Percentiles rank a stretch among this genome's conserved stretches.
phyloP scores from a whole-genome alignment of 2,113 vertebrate genomes.

The Phrynosoma platyrhinos region DNA sequence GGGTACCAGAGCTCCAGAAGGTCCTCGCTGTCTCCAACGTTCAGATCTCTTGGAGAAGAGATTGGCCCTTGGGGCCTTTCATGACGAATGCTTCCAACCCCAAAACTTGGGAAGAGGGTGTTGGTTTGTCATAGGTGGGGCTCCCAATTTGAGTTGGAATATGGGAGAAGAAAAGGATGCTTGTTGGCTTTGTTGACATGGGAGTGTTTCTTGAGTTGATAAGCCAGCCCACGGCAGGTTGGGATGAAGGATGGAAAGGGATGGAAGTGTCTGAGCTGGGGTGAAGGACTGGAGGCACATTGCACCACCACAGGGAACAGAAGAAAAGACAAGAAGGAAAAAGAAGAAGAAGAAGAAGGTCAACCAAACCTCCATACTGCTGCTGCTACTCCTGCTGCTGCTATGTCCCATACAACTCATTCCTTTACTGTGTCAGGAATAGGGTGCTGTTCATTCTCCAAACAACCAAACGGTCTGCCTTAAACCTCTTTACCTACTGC shows the following conservation, averaged over 20 bases:
- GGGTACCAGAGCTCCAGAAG: neutral
- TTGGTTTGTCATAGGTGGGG: slow-evolving; percentile 53
- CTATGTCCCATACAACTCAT: slow-evolving; percentile 82
- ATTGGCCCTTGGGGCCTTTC: slow-evolving; percentile 58
- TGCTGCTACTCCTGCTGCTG: slow-evolving; percentile 91
- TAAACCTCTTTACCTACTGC: slow-evolving; percentile 82
- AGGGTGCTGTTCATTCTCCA: slow-evolving; percentile 77
- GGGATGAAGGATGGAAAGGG: neutral
- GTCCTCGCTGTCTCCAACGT: slow-evolving; percentile 65
- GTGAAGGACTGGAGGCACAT: slow-evolving; percentile 51
- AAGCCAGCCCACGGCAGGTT: too few relatives aligned
- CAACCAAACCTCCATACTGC: slow-evolving; percentile 66
- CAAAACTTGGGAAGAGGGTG: too few relatives aligned
- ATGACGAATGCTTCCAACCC: slow-evolving; percentile 65
- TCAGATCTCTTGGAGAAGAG: slow-evolving; percentile 58
- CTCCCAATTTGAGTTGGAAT: neutral
- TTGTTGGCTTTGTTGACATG: accelerated
- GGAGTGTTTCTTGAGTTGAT: too few relatives aligned
- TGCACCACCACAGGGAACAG: slow-evolving; percentile 30
- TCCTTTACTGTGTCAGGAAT: slow-evolving; percentile 77
- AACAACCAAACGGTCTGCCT: slow-evolving; percentile 86
- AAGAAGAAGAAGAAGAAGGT: slow-evolving; percentile 53
- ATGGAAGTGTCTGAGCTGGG: neutral
- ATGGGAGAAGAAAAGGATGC: too few relatives aligned
- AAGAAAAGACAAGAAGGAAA: neutral